Percentiles rank a stretch among this genome's conserved stretches.
Conservation (phyloP, 2,797 vertebrate species). For the Rhabdomys pumilio region DNA sequence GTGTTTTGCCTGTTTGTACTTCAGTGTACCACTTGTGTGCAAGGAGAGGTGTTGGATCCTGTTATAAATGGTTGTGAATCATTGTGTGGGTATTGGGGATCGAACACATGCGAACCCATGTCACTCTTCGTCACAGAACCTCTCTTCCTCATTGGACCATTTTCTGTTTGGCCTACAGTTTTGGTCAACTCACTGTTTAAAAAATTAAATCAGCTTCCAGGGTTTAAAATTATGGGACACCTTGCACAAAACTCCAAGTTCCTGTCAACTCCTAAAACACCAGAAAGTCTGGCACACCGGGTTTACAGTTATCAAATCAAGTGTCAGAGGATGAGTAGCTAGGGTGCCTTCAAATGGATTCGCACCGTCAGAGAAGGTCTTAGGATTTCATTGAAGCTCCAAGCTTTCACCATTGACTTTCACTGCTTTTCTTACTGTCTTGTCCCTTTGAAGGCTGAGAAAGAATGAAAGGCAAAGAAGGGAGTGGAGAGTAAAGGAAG, state of each 20-base stretch:
- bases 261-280: neutral
- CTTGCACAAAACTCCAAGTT: neutral
- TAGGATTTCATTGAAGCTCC: neutral
- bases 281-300: neutral
- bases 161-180: conserved; percentile 47
- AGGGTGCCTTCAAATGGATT: neutral
- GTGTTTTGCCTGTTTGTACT: neutral
- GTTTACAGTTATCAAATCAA: neutral
- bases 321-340: neutral
- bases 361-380: neutral
- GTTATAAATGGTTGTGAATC: neutral
- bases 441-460: neutral
- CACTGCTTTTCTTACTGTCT: neutral
- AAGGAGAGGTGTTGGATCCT: neutral
- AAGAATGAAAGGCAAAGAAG: neutral
- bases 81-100: neutral
- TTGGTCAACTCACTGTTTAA: neutral
- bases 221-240: neutral
- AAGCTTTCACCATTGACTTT: neutral
- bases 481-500: neutral
- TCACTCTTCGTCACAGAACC: neutral
- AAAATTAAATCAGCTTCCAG: neutral
- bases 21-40: neutral
- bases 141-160: neutral
- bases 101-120: no score